Base-by-base conservation (phyloP, 2,888 invertebrate genomes). In the Mythimna loreyi region DNA sequence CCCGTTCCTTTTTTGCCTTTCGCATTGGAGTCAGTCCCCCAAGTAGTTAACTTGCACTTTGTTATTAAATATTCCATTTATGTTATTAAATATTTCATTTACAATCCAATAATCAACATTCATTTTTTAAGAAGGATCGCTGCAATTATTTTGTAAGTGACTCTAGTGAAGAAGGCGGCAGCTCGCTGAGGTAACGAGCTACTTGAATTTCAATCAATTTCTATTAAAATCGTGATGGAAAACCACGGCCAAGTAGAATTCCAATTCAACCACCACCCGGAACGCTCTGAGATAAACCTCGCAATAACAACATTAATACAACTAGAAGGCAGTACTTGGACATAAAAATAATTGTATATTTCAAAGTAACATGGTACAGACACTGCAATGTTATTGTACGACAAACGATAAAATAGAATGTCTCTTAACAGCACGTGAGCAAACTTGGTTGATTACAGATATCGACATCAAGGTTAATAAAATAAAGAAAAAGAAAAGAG, bases 221-320 rank as follows among this genome's bases (percentile, higher is more conserved):
- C 11, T 47, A 50, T 30, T 23, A 25, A 16, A 58, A 56, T 16
- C 21, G 23, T 40, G 16, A 74, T 23, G 30, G 21, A 33, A 55
- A 64, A 65, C 55, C 23, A 11, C 57, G 43, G 28, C 58, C 50
- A 52, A 49, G 43, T 28, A 47, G 53, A 67, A 74, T 70, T 60
- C 47, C 52, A 36, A 40, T 63, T 30, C 36, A 9, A 16, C 28
- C n/a, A 50, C 4, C 33, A 19, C 43, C 25, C 28, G 1, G 6
- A 43, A 57, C 25, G 21, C 57, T 36, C 47, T 57, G 28, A 52
- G 28, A 16, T 49, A 33, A 53, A 58, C 47, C 28, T 58, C 19
- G 40, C 40, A 36, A 36, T 3, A 57, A 13, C 21, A 60, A 8
- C 21, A 21, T 21, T 53, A 25, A 1, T n/a, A 11, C 9, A 25